Percentiles rank a stretch among this genome's conserved stretches.
These are phyloP conservation scores for Bovichtus variegatus DNA, from an alignment of 2,797 vertebrate genomes.

Conservation along the genomic window DNA sequence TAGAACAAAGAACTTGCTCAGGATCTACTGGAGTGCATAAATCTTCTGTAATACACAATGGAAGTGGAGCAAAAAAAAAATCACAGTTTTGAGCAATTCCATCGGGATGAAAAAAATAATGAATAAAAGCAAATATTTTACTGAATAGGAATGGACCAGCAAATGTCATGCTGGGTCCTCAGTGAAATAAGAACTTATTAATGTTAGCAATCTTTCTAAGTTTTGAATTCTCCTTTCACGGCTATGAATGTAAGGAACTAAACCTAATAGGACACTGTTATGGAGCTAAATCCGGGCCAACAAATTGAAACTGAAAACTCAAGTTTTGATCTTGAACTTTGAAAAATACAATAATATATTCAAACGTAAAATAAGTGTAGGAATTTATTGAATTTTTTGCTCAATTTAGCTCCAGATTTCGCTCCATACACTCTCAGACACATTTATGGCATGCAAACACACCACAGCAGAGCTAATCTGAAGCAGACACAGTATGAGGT, in stretches of 20 bases:
- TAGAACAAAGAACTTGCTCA: slow-evolving; percentile 15
- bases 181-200: slow-evolving; percentile 43
- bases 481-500: slow-evolving; percentile 35
- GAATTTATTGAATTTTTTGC: too few species aligned
- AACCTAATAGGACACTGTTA: slow-evolving; percentile 21
- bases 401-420: too few species aligned
- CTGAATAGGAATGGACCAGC: slow-evolving; percentile 6
- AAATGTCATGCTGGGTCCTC: slow-evolving; percentile 24
- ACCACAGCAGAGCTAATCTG: slow-evolving; percentile 41
- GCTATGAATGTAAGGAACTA: slow-evolving; percentile 5
- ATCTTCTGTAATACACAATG: slow-evolving; percentile 29
- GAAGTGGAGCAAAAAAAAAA: background rate
- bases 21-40: slow-evolving; percentile 5
- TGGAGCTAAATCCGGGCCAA: too few species aligned
- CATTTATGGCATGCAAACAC: slow-evolving; percentile 23
- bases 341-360: too few species aligned
- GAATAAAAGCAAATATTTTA: slow-evolving; percentile 26
- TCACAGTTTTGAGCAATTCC: slow-evolving; percentile 6
- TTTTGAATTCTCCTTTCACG: slow-evolving; percentile 25
- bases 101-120: slow-evolving; percentile 2
- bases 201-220: slow-evolving; percentile 17
- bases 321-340: too few species aligned
- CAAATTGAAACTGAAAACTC: too few species aligned
- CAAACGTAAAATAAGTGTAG: too few species aligned
- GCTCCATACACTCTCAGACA: too few species aligned